These are phyloP conservation scores for Drosophila niveifrons DNA, from an alignment of 2,888 invertebrate species.

Conservation along the genomic window DNA sequence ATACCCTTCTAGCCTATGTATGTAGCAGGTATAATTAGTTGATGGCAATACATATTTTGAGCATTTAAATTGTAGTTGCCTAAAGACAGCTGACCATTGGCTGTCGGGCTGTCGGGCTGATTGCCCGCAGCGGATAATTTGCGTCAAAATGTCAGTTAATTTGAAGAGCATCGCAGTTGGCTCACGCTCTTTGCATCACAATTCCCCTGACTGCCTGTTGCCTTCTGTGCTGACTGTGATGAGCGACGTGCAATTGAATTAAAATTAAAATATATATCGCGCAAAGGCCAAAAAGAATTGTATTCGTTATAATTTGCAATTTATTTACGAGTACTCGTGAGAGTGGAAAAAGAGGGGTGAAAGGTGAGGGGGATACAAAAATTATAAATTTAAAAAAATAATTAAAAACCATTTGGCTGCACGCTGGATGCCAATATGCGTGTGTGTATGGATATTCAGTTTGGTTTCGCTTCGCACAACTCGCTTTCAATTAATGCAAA, in stretches of 20 bases:
- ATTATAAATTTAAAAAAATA: constrained; percentile 80
- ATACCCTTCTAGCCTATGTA: too few species aligned
- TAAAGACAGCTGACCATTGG: constrained; percentile 44
- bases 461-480: constrained; percentile 34
- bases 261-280: constrained; percentile 77
- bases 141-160: constrained; percentile 76
- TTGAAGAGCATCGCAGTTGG: constrained; percentile 61
- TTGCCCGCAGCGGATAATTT: constrained; percentile 71
- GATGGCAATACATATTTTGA: too few species aligned
- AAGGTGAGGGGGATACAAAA: constrained; percentile 21
- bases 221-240: constrained; percentile 29
- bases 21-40: too few species aligned
- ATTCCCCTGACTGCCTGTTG: constrained; percentile 21
- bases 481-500: constrained; percentile 77
- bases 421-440: constrained; percentile 36
- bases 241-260: constrained; percentile 79
- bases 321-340: constrained; percentile 55
- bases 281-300: constrained; percentile 34
- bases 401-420: constrained; percentile 73
- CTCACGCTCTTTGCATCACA: not conserved
- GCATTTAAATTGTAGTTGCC: too few species aligned
- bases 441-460: constrained; percentile 43
- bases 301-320: constrained; percentile 70
- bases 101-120: constrained; percentile 50
- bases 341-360: too few species aligned